Evolutionary conservation across 2,797 vertebrate genomes (phyloP), one percentile per base, ranked within the genome.

Genomic region (Psittacula derbiana): DNA sequence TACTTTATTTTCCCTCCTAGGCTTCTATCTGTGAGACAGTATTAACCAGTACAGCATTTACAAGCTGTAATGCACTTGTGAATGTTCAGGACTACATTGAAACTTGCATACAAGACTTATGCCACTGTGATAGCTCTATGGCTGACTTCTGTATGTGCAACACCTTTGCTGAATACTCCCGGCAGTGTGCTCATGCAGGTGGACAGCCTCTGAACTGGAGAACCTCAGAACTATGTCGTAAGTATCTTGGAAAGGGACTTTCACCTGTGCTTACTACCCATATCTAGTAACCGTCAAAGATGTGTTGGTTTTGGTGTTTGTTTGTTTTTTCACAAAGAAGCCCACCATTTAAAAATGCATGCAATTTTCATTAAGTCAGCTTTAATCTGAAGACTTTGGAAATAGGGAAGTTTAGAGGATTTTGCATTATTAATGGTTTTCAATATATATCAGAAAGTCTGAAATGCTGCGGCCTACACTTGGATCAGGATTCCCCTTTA

Each of bases 151-250:
- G 99, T 80, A 57, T 98, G 85, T 99, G 99, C 93, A 94, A 97
- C 92, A 99, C 99, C 18, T 96, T 99, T 31, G 98, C 99, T 5
- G 99, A 99, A 95, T 99, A 98, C 90, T 98, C 98, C 24, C 97
- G 98, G 19, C 99, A 99, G 96, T 99, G 99, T 1, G 98, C 98
- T 33, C 99, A 99, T 3, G 98, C 98, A 1, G 99, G 99, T 3
- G 99, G 99, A 49, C 97, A 97, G 55, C 99, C 99, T 28, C 46
- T 61, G 31, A 98, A 98, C 90, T 99, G 99, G 99, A 97, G 98
- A 94, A 97, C 97, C 30, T 76, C 97, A 8, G 80, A 97, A 16
- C 93, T 99, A 79, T 99, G 99, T 92, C 90, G 99, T 99, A 97
- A 98, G 98, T 98, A 49, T 46, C 70, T 72, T 0, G 0, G 44